These are phyloP conservation scores for Cordilura impudica DNA, from an alignment of 2,888 invertebrate species.

Conservation along the genomic window DNA sequence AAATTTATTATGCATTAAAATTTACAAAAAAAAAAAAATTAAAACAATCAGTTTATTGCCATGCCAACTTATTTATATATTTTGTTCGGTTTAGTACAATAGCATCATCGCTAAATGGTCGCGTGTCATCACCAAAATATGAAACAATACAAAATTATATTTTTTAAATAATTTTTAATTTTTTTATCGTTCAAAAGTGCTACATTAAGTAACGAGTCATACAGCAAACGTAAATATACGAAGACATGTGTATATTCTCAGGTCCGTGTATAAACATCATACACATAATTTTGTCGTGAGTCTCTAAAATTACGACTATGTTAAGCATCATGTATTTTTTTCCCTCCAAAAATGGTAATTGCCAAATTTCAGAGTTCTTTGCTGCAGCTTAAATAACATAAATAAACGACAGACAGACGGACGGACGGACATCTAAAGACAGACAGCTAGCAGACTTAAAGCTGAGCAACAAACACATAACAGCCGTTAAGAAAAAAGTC, in stretches of 20 bases:
- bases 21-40: background rate
- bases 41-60: background rate
- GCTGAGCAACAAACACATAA: constrained; percentile 22
- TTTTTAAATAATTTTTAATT: constrained; percentile 21
- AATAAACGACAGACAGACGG: constrained; percentile 27
- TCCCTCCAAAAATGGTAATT: constrained; percentile 53
- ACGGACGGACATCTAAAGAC: constrained; percentile 6
- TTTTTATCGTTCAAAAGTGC: background rate
- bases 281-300: constrained; percentile 6
- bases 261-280: background rate
- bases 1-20: background rate
- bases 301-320: constrained; percentile 13
- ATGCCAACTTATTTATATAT: no score
- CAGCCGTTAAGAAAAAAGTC: constrained; percentile 3
- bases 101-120: constrained; percentile 48
- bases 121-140: constrained; percentile 47
- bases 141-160: constrained; percentile 9
- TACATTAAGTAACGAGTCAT: constrained; percentile 26
- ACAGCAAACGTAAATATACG: constrained; percentile 29
- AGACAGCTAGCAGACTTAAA: constrained; percentile 42
- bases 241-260: constrained; percentile 16
- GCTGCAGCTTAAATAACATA: constrained; percentile 29
- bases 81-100: background rate
- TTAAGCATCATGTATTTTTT: constrained; percentile 14
- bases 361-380: constrained; percentile 44